Base-by-base conservation (phyloP, 2,888 invertebrate species). In the Physocephala rufipes region DNA sequence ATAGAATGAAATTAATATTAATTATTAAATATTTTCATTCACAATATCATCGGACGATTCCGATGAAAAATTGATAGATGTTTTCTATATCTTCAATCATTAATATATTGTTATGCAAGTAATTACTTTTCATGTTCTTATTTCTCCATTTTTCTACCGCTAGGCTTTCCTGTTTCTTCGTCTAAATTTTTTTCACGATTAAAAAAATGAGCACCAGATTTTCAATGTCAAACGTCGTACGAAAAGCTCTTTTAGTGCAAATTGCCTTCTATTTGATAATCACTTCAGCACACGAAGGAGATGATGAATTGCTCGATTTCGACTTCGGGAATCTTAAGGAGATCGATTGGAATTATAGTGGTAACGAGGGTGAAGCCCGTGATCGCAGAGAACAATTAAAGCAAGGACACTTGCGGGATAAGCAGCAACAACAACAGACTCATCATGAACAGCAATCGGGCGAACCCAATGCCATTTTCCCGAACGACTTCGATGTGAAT, bases 321-420 rank as follows among this genome's bases (percentile, higher is more conserved):
- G 82, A 83, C 30, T 82, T 83, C 30, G 69, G 75, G 0, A 80
- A 78, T 49, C 78, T 83, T 28, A 86, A 86, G 58, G 85, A 86
- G 76, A 80, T 76, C 55, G 84, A 87, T 61, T 81, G 81, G 80
- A 78, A 76, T 24, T 84, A 86, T 21, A 81, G 79, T 13, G 78
- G 80, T 13, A 77, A 75, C 5, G 74, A 77, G 2, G 73, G 64
- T 26, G 21, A 16, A 69, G 53, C 15, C 12, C 15, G 19, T 28
- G 2, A n/a, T 12, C 43, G n/a, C n/a, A 19, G 2, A 62, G 15
- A 59, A 26, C 12, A 28, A 58, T 30, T 30, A 4, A 2, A 26
- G 15, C 28, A 47, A 36, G n/a, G n/a, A n/a, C n/a, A n/a, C n/a
- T n/a, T n/a, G n/a, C n/a, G n/a, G n/a, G n/a, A n/a, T n/a, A 36